These are phyloP conservation scores for Microctonus aethiopoides DNA, from an alignment of 2,888 invertebrate species.

Conservation along the genomic window DNA sequence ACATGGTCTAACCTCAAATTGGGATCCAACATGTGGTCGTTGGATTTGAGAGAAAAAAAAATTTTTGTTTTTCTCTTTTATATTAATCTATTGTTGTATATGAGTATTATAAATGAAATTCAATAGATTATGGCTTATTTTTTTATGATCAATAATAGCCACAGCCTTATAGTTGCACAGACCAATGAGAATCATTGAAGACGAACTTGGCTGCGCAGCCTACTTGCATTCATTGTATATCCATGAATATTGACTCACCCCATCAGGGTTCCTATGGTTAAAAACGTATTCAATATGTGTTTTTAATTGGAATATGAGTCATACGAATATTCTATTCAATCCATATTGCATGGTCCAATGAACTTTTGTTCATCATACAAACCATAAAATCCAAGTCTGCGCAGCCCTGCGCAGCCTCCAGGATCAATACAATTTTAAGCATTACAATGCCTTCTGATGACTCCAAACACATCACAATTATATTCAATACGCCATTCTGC, in stretches of 20 bases:
- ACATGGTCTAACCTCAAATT: no score
- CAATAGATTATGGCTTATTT: conserved; percentile 59
- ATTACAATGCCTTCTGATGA: conserved; percentile 10
- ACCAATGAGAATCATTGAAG: conserved; percentile 58
- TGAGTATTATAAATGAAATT: conserved; percentile 32
- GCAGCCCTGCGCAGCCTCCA: conserved; percentile 24
- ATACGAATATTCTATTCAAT: conserved; percentile 59
- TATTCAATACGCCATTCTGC: background rate
- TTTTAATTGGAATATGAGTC: conserved; percentile 60
- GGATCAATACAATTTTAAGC: conserved; percentile 40
- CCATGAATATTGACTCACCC: conserved; percentile 25
- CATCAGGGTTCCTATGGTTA: conserved; percentile 8
- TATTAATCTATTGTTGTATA: background rate
- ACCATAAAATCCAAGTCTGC: conserved; percentile 23
- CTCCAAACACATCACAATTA: background rate
- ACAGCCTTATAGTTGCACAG: conserved; percentile 49
- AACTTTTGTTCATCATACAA: conserved; percentile 34
- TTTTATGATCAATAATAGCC: conserved; percentile 62
- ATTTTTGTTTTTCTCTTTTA: conserved; percentile 19
- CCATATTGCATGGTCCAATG: conserved; percentile 40
- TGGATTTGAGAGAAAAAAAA: conserved; percentile 26
- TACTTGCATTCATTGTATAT: conserved; percentile 46
- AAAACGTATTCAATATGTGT: conserved; percentile 51
- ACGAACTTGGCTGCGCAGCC: conserved; percentile 60
- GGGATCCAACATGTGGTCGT: background rate